Evolutionary conservation across 1,140 invertebrate genomes (phyloP), one percentile per base, ranked within the genome.

Genomic region (Tigriopus japonicus): DNA sequence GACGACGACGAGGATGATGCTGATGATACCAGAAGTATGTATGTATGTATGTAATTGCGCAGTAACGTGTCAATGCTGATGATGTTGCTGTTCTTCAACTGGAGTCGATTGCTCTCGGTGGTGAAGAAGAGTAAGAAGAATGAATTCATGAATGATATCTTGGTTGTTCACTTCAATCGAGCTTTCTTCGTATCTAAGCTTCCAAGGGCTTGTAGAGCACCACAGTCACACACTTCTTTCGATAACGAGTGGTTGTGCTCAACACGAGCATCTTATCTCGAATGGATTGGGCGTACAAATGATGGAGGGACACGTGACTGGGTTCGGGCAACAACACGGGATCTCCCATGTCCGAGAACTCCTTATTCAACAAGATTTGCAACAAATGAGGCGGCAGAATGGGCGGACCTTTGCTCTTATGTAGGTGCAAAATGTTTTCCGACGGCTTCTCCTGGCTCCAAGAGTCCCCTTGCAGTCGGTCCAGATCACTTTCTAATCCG

Each of bases 261-360:
- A 58, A n/a, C 23, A 58, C 55, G 13, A 58, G 55, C 28, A 58
- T 40, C 35, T 58, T 58, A 17, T 58, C 55, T 42, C 41, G 35
- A 23, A 58, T 58, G 28, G 55, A 58, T 19, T 58, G 55, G 17
- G 55, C 55, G 41, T 58, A 58, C 15, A 58, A 40, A 58, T 58
- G 55, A n/a, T 58, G 21, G 15, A 58, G n/a, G 42, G 55, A 41
- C 12, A 58, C 55, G 15, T 58, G 55, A n/a, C 15, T 17, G 13
- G 55, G 55, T n/a, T 58, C 55, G 35, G 28, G 21, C 23, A 58
- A 42, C 3, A 40, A n/a, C 35, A 40, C n/a, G 3, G 45, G 45
- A 17, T 49, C 45, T 10, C n/a, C 45, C 21, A 17, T 49, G 12
- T 15, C 21, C n/a, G 21, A 17, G 45, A 15, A 17, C 45, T 17